Conservation (phyloP, 35 echinoderm and acorn worm genomes). For the Amphiura filiformis region DNA sequence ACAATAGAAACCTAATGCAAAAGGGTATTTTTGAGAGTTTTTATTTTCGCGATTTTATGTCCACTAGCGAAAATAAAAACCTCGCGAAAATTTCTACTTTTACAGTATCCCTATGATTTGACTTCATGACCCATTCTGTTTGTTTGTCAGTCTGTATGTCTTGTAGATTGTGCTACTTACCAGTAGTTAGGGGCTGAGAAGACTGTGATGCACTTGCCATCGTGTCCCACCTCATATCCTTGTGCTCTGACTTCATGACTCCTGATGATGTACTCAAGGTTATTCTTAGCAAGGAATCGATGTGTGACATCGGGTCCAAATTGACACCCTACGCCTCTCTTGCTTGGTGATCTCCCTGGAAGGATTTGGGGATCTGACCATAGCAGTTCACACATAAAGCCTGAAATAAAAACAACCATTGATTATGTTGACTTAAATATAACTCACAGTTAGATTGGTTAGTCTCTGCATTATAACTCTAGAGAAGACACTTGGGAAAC, state of each 20-base stretch:
- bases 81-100: no score
- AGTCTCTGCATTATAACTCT: background rate
- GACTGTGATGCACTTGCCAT: conserved; percentile 98
- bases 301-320: conserved; percentile 97
- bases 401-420: conserved; percentile 44
- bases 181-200: conserved; percentile 99
- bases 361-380: conserved; percentile 98
- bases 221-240: conserved; percentile 82
- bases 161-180: no score
- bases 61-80: no score
- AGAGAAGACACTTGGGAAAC: no score
- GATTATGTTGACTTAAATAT: no score
- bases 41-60: no score
- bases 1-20: no score
- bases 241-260: conserved; percentile 93
- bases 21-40: no score
- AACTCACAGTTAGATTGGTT: background rate
- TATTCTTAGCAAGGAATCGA: conserved; percentile 72
- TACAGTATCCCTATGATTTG: no score
- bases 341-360: conserved; percentile 82
- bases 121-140: no score
- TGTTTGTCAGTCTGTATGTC: no score
- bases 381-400: conserved; percentile 96
- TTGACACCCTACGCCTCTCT: conserved; percentile 87
- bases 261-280: conserved; percentile 84